phyloP scores from a whole-genome alignment of 2,797 vertebrate species.

The Serranus cabrilla region DNA sequence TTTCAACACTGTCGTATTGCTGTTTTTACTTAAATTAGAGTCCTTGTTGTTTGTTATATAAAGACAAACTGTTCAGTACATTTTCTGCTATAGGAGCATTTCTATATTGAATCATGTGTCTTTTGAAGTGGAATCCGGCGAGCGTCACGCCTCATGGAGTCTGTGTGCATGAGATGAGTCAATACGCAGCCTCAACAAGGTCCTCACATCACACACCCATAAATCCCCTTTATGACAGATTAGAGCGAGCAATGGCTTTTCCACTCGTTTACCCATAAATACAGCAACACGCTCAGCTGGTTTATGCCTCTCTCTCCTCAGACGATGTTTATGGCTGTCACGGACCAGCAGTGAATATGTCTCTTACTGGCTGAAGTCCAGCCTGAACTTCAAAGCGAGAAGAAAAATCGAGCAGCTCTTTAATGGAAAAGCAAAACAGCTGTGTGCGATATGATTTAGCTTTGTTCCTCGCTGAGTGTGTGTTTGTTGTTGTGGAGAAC shows the following conservation, averaged over 20 bases:
- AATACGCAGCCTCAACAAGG: conserved; percentile 73
- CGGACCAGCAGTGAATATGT: conserved; percentile 75
- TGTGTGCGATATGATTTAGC: conserved; percentile 70
- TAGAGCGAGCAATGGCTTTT: conserved; percentile 80
- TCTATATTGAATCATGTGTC: conserved; percentile 7
- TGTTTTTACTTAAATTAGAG: too few relatives aligned
- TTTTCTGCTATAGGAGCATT: background rate
- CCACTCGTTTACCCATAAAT: conserved; percentile 80
- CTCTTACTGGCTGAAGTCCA: conserved; percentile 70
- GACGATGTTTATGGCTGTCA: conserved; percentile 79
- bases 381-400: conserved; percentile 71
- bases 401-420: conserved; percentile 67
- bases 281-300: conserved; percentile 76
- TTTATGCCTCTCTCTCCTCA: conserved; percentile 74
- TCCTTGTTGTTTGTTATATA: background rate
- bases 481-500: conserved; percentile 54
- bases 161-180: conserved; percentile 76
- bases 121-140: conserved; percentile 35
- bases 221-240: conserved; percentile 81
- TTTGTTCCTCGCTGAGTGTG: conserved; percentile 40
- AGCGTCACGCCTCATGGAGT: conserved; percentile 51
- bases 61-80: background rate
- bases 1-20: too few relatives aligned
- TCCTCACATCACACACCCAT: conserved; percentile 71
- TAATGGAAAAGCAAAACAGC: conserved; percentile 76